phyloP scores from a whole-genome alignment of 2,113 vertebrate species.

The Mastomys natalensis region DNA sequence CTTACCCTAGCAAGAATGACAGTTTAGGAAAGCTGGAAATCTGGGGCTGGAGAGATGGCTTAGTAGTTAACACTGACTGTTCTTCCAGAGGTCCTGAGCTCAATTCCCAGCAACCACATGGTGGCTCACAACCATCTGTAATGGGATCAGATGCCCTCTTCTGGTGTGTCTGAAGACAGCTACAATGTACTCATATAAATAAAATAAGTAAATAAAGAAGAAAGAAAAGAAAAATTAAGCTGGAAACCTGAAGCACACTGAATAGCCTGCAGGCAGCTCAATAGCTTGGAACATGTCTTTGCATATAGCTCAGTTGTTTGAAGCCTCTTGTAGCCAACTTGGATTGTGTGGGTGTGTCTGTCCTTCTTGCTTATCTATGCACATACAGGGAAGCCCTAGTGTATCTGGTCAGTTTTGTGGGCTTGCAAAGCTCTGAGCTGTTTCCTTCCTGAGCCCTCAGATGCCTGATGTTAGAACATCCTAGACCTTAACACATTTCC shows the following conservation, averaged over 20 bases:
- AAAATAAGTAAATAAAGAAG: too few species aligned
- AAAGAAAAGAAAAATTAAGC: background rate
- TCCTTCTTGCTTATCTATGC: too few species aligned
- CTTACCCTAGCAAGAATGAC: background rate
- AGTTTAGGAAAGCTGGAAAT: background rate
- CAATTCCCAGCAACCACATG: too few species aligned
- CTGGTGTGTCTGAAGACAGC: too few species aligned
- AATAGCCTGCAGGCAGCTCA: background rate
- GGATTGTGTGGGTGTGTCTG: background rate
- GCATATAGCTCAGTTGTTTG: background rate
- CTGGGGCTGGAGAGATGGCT: too few species aligned
- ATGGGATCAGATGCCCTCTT: too few species aligned
- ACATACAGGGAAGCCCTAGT: too few species aligned
- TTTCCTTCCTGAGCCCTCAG: background rate
- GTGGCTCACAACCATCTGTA: too few species aligned
- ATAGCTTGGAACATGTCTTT: background rate
- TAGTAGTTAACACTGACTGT: too few species aligned
- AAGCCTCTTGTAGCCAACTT: background rate
- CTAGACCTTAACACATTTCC: background rate
- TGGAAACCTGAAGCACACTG: background rate
- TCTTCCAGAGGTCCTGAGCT: too few species aligned
- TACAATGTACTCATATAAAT: too few species aligned
- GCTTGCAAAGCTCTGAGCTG: background rate
- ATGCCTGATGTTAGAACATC: background rate
- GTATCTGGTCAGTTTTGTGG: background rate